phyloP scores from a whole-genome alignment of 2,113 vertebrate species.

The sheep (Ovis aries) region ARS-UI_Ramb_v3.0 NC_056071.1:53221001-53221500 shows the following conservation, averaged over 20 bases:
- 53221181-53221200: background rate
- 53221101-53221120: background rate
- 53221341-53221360: slow-evolving; percentile 87
- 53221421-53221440: background rate
- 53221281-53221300: slow-evolving; percentile 91
- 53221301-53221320: slow-evolving; percentile 89
- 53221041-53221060: background rate
- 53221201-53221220: background rate
- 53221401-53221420: slow-evolving; percentile 70
- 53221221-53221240: background rate
- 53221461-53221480: background rate
- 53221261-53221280: slow-evolving; percentile 64
- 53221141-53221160: background rate
- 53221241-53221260: background rate
- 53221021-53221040: background rate
- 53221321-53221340: slow-evolving; percentile 90
- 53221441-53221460: background rate
- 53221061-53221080: background rate
- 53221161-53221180: background rate
- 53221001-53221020: background rate
- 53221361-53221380: slow-evolving; percentile 92
- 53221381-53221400: slow-evolving; percentile 97
- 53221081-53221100: background rate
- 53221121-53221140: background rate
- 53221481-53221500: slow-evolving; percentile 6